Conservation (phyloP, 2,888 invertebrate genomes). For the Eupithecia insigniata region DNA sequence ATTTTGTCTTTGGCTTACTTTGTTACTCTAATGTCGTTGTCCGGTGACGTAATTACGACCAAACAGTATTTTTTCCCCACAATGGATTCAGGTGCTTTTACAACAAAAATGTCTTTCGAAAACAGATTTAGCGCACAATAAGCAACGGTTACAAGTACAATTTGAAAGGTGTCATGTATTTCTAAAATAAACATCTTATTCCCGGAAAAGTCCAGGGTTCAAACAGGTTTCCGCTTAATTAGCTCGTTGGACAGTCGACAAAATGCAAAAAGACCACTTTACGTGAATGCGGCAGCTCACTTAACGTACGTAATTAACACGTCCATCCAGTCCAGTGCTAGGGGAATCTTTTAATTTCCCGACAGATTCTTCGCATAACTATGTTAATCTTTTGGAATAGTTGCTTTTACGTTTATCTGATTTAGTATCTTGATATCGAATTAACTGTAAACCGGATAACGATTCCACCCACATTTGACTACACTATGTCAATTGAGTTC, state of each 20-base stretch:
- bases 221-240: constrained; percentile 36
- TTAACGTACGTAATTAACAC: constrained; percentile 37
- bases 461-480: constrained; percentile 20
- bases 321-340: constrained; percentile 20
- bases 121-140: constrained; percentile 37
- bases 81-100: constrained; percentile 38
- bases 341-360: constrained; percentile 30
- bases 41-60: constrained; percentile 46
- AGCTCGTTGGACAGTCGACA: constrained; percentile 38
- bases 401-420: constrained; percentile 7
- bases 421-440: constrained; percentile 14
- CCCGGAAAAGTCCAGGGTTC: constrained; percentile 28
- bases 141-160: constrained; percentile 28
- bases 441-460: background rate
- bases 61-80: constrained; percentile 39
- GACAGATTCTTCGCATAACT: constrained; percentile 16
- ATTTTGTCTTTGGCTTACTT: constrained; percentile 64
- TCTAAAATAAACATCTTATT: constrained; percentile 31
- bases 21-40: constrained; percentile 57
- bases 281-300: constrained; percentile 27
- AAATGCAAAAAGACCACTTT: constrained; percentile 36
- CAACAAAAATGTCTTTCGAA: constrained; percentile 38
- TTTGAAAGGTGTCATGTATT: constrained; percentile 25
- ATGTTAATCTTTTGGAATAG: constrained; percentile 9
- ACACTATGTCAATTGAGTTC: constrained; percentile 2